Conservation (phyloP, 2,113 vertebrate species). For the Lycaon pictus region DNA sequence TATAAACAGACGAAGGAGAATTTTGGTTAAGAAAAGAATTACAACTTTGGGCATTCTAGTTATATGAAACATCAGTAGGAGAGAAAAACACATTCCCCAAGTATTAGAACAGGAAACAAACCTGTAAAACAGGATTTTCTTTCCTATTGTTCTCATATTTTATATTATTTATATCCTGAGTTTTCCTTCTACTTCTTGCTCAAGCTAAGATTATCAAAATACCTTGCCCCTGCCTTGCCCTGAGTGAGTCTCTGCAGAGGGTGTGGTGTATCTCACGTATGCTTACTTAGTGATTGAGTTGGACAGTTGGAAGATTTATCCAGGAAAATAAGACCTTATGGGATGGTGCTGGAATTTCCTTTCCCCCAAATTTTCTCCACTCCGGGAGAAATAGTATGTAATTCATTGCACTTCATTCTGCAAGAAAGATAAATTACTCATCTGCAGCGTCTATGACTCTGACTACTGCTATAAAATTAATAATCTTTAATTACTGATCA, state of each 20-base stretch:
- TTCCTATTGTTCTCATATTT: constrained; percentile 81
- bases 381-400: background rate
- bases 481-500: background rate
- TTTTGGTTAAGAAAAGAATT: constrained; percentile 17
- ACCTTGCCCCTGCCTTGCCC: constrained; percentile 31
- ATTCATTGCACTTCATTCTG: background rate
- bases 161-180: constrained; percentile 73
- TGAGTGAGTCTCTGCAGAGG: background rate
- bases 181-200: constrained; percentile 67
- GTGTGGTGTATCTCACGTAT: background rate
- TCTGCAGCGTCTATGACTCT: background rate
- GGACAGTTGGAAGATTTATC: constrained; percentile 65
- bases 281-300: constrained; percentile 49
- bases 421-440: constrained; percentile 27
- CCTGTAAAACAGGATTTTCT: constrained; percentile 77
- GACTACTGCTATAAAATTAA: constrained; percentile 27
- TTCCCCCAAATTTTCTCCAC: constrained; percentile 20
- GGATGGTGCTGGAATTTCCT: constrained; percentile 69
- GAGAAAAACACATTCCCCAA: constrained; percentile 71
- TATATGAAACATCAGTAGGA: constrained; percentile 3
- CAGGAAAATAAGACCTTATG: constrained; percentile 73
- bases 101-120: constrained; percentile 76
- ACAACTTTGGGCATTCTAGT: constrained; percentile 42
- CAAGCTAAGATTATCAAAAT: constrained; percentile 75
- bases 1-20: background rate